A percentile compares a stretch with the other conserved stretches of the same genome.
phyloP scores from a whole-genome alignment of 2,797 vertebrate genomes.

The Manis pentadactyla region DNA sequence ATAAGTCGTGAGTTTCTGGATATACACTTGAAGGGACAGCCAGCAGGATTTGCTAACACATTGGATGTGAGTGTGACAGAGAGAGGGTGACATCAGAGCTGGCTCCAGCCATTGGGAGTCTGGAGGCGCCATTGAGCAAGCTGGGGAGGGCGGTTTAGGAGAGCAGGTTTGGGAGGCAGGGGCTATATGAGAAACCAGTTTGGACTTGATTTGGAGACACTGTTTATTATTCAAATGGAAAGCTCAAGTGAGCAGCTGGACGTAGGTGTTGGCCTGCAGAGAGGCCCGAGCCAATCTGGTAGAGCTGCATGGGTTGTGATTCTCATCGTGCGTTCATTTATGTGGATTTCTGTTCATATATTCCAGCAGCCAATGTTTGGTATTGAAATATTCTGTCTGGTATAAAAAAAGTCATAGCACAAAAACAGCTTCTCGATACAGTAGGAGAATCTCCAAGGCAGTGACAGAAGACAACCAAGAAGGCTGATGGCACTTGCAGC shows the following conservation, averaged over 20 bases:
- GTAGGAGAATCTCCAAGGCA: neutral
- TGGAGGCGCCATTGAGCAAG: accelerated
- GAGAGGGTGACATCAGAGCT: accelerated
- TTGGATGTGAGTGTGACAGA: accelerated
- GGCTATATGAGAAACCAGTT: no score
- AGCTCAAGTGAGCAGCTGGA: neutral
- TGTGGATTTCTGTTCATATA: neutral
- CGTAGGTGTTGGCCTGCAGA: accelerated
- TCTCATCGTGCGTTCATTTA: neutral
- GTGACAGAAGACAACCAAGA: neutral
- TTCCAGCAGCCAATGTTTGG: neutral
- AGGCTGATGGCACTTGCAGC: neutral
- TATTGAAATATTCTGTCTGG: neutral
- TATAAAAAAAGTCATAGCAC: neutral
- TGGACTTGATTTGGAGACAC: neutral
- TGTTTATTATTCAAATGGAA: neutral
- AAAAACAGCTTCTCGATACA: neutral
- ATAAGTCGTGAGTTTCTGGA: neutral
- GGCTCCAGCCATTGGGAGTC: accelerated
- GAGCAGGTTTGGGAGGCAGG: neutral
- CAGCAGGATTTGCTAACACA: accelerated
- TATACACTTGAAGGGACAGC: neutral
- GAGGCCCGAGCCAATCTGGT: no score
- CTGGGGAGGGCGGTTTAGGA: neutral
- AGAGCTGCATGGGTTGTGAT: accelerated